Conservation (phyloP, 2,113 vertebrate genomes). For the Hemiscyllium ocellatum region DNA sequence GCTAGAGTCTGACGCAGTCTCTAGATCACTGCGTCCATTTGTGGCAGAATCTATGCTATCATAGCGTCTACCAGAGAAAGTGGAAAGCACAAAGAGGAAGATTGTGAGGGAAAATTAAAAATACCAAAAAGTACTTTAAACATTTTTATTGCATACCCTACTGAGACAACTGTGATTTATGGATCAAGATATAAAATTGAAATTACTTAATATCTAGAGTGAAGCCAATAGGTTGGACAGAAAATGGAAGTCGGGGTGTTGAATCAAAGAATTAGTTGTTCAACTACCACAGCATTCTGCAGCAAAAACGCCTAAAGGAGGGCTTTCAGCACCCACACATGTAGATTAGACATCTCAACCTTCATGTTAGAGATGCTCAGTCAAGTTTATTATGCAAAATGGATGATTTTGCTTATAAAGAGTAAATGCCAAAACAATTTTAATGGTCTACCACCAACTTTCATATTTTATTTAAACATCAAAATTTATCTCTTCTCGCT, state of each 20-base stretch:
- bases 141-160: slow-evolving; percentile 29
- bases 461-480: background rate
- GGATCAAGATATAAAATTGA: background rate
- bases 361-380: background rate
- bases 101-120: slow-evolving; percentile 53
- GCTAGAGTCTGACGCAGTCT: slow-evolving; percentile 82
- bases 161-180: slow-evolving; percentile 24
- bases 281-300: background rate
- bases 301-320: background rate
- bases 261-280: background rate
- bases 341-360: background rate
- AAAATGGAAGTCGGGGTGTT: background rate
- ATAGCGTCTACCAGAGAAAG: slow-evolving; percentile 69
- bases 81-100: slow-evolving; percentile 55
- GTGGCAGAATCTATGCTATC: slow-evolving; percentile 89
- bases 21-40: slow-evolving; percentile 78
- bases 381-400: background rate
- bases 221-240: background rate
- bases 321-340: background rate
- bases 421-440: background rate
- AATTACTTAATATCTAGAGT: background rate
- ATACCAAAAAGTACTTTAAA: background rate
- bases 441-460: background rate
- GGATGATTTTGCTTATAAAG: background rate
- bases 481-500: background rate